Evolutionary conservation across 2,797 vertebrate species (phyloP), one percentile per base, ranked within the genome.

Genomic region (Enteromius treurensis): DNA sequence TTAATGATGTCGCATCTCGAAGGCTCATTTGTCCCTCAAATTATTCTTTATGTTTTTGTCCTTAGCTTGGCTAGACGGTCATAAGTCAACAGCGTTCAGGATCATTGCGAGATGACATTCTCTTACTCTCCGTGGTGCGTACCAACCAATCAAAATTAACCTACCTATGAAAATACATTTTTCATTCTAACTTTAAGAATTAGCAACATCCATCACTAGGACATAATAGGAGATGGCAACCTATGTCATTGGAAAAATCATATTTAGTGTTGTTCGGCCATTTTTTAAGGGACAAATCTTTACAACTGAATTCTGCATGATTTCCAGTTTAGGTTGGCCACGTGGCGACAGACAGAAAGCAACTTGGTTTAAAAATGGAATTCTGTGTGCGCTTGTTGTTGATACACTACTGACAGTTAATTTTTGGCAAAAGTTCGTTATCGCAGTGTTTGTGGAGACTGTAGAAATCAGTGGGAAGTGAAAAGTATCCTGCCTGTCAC

Each of bases 21-120:
- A 7, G 65, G 23, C 32, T 64, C 69, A 64, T 67, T 77, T 45
- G 37, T 53, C 49, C 62, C 49, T 49, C n/a, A 83, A 83, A 77
- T 77, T 7, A 42, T 77, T 69, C 40, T 83, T 82, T 82, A 67
- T 58, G 74, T 70, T 45, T 70, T 70, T 60, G 74, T 65, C 65
- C 37, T 64, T 68, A 51, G 74, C 75, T 83, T 53, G 64, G 51
- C 65, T 70, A 70, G 74, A 83, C 67, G 34, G 81, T 49, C 65
- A 62, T 78, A 77, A 77, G 45, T 69, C 78, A 67, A 77, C 37
- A 58, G 32, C 21, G 26, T 70, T 53, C 78, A 68, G 65, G 78
- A 80, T 69, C 78, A 3, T 34, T 80, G 78, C 64, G 19, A 53
- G 64, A 26, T n/a, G 60, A 78, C 19, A 10, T 65, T 45, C 26